Conservation (phyloP, 2,113 vertebrate species). For the Cyphomyrus discorhynchus region DNA sequence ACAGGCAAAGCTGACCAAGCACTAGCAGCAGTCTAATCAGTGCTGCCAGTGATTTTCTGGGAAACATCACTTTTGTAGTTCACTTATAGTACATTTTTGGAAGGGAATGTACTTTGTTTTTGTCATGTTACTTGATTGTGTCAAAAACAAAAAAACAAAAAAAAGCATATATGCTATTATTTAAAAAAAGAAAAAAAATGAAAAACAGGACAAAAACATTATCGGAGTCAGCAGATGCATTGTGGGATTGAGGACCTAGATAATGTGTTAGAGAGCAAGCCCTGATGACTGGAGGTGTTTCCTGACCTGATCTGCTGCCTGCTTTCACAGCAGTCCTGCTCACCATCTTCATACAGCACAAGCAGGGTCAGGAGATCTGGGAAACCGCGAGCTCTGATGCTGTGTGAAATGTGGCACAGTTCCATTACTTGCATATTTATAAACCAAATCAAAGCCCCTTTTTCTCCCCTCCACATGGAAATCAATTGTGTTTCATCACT, state of each 20-base stretch:
- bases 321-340: neutral
- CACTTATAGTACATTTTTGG: constrained; percentile 23
- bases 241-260: constrained; percentile 43
- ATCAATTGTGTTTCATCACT: constrained; percentile 43
- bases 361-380: constrained; percentile 36
- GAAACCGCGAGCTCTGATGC: constrained; percentile 44
- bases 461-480: constrained; percentile 37
- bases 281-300: neutral
- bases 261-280: constrained; percentile 40
- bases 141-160: neutral
- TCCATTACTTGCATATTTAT: constrained; percentile 46
- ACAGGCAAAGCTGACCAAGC: constrained; percentile 19
- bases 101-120: neutral
- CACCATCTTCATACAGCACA: neutral
- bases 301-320: neutral
- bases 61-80: constrained; percentile 19
- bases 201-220: constrained; percentile 40
- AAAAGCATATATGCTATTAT: constrained; percentile 1
- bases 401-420: constrained; percentile 33
- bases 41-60: constrained; percentile 42
- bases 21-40: constrained; percentile 30
- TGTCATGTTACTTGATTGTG: constrained; percentile 6
- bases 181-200: neutral
- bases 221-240: constrained; percentile 48
- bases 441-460: constrained; percentile 41